Evolutionary conservation across 2,888 invertebrate genomes (phyloP).

Genomic region (Corythucha ciliata): DNA sequence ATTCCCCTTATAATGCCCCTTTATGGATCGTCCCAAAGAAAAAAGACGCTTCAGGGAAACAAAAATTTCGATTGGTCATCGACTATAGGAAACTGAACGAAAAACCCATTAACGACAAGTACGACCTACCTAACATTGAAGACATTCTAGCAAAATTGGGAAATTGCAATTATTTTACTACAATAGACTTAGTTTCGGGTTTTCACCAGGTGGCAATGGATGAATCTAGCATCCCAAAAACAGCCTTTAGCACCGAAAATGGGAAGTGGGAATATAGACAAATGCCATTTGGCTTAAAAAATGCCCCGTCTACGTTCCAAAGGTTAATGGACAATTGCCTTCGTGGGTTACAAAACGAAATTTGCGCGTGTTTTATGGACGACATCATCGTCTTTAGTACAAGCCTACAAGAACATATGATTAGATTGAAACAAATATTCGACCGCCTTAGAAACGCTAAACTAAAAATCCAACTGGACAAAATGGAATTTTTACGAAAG

Average conservation of each 20-base stretch:
- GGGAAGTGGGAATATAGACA: not conserved
- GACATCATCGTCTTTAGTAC: not conserved
- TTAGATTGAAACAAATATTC: not conserved
- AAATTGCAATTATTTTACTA: not conserved
- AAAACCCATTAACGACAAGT: not conserved
- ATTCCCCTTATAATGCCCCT: not conserved
- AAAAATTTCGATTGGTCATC: not conserved
- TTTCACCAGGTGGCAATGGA: not conserved
- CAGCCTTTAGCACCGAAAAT: not conserved
- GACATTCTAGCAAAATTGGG: not conserved
- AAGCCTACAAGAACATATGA: not conserved
- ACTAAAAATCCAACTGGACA: not conserved
- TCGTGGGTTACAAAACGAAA: not conserved
- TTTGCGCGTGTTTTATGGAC: not conserved
- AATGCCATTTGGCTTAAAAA: not conserved
- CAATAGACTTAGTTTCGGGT: not conserved
- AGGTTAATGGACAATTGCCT: not conserved
- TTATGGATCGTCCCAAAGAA: not conserved
- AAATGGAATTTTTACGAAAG: not conserved
- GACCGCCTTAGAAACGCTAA: not conserved
- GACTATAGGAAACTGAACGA: not conserved
- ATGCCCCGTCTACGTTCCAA: not conserved
- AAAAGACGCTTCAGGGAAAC: not conserved
- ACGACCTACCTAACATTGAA: not conserved
- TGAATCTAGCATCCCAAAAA: not conserved